phyloP scores from a whole-genome alignment of 2,888 invertebrate species.

The Plutella xylostella region DNA sequence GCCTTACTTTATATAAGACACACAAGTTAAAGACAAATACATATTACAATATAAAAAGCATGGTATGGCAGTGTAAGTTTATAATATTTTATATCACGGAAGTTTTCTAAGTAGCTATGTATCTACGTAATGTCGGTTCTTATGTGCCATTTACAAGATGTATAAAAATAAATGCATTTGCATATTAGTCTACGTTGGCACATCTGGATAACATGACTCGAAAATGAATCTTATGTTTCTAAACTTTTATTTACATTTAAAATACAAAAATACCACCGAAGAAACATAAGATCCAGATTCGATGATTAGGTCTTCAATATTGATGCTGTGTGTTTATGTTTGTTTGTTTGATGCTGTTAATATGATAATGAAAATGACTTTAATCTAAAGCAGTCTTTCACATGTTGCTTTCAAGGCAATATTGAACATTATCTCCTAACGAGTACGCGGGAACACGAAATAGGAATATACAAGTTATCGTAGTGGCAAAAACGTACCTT shows the following conservation, averaged over 20 bases:
- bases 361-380: not conserved
- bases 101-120: not conserved
- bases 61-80: constrained; percentile 31
- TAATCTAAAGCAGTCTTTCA: constrained; percentile 3
- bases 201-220: too few relatives aligned
- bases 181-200: constrained; percentile 1
- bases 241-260: too few relatives aligned
- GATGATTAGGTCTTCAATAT: too few relatives aligned
- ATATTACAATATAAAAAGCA: constrained; percentile 26
- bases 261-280: too few relatives aligned
- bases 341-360: not conserved
- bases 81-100: not conserved
- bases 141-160: not conserved
- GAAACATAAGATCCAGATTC: too few relatives aligned
- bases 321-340: not conserved
- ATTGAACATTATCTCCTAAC: not conserved
- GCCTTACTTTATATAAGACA: too few relatives aligned
- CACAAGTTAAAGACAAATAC: constrained; percentile 14
- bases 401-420: not conserved
- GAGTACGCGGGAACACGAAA: not conserved
- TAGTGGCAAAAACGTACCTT: not conserved
- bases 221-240: too few relatives aligned
- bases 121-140: too few relatives aligned
- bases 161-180: constrained; percentile 4
- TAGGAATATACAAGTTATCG: not conserved